Evolutionary conservation across 2,113 vertebrate species (phyloP).

Genomic region (Spea bombifrons): DNA sequence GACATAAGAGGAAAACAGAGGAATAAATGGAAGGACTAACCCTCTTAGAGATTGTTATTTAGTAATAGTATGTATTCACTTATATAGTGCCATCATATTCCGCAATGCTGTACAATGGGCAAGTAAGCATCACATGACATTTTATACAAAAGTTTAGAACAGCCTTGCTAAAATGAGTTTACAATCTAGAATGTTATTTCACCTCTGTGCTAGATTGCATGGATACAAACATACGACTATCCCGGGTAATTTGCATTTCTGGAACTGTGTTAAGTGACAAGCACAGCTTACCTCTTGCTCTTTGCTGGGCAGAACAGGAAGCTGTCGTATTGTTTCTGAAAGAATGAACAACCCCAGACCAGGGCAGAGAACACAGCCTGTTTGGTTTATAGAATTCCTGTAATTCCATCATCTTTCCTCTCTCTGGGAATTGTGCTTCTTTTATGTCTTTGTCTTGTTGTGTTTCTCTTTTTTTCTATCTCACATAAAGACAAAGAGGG

Average conservation of each 20-base stretch:
- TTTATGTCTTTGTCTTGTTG: conserved; percentile 33
- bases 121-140: too few relatives aligned
- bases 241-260: neutral
- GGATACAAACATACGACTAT: too few relatives aligned
- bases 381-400: conserved; percentile 41
- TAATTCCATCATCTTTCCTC: conserved; percentile 46
- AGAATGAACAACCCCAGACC: conserved; percentile 29
- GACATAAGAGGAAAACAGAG: too few relatives aligned
- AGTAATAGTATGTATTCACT: too few relatives aligned
- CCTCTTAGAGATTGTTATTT: too few relatives aligned
- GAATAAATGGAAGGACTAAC: too few relatives aligned
- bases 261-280: neutral
- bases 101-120: too few relatives aligned
- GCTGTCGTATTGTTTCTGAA: conserved; percentile 31
- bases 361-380: conserved; percentile 28
- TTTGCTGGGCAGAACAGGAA: conserved; percentile 26
- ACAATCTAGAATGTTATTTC: too few relatives aligned
- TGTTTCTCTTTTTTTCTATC: conserved; percentile 10
- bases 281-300: neutral
- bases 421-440: conserved; percentile 37
- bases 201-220: too few relatives aligned
- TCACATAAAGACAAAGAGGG: neutral
- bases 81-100: too few relatives aligned
- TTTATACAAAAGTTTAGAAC: too few relatives aligned
- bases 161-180: too few relatives aligned